Conservation (phyloP, 2,888 invertebrate genomes). For the Anthophora plumipes region DNA sequence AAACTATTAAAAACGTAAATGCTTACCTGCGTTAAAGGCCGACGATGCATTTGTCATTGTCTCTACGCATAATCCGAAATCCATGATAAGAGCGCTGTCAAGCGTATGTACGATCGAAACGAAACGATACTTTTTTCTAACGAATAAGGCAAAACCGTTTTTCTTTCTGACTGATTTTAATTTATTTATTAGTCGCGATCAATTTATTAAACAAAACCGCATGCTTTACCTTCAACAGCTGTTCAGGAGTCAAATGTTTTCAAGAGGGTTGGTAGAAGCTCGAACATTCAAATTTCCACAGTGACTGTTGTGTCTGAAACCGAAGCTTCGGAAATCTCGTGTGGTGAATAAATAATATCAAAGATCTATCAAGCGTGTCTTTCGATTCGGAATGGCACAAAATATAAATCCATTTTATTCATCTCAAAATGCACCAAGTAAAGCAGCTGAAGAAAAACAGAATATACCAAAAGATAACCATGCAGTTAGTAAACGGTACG, state of each 20-base stretch:
- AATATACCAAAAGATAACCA: slow-evolving; percentile 91
- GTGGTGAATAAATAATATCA: slow-evolving; percentile 39
- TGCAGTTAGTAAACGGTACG: slow-evolving; percentile 95
- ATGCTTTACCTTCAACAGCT: slow-evolving; percentile 70
- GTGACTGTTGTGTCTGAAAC: slow-evolving; percentile 77
- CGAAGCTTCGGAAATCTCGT: slow-evolving; percentile 59
- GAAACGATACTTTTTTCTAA: neutral
- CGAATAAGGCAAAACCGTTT: neutral
- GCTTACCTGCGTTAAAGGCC: neutral
- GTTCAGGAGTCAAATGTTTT: slow-evolving; percentile 76
- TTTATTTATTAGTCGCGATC: neutral
- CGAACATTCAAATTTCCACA: slow-evolving; percentile 81
- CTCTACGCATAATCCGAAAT: neutral
- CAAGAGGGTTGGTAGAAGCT: slow-evolving; percentile 54
- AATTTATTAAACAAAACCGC: slow-evolving; percentile 20
- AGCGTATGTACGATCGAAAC: neutral
- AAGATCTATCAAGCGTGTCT: slow-evolving; percentile 28
- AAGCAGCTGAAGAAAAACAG: slow-evolving; percentile 93
- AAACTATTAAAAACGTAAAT: neutral
- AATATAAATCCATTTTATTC: slow-evolving; percentile 93
- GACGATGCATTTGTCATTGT: slow-evolving; percentile 3
- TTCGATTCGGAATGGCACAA: slow-evolving; percentile 89
- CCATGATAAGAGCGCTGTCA: neutral
- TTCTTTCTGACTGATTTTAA: neutral
- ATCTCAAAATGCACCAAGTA: slow-evolving; percentile 89